Conservation (phyloP, 2,113 vertebrate species). For the Talpa occidentalis region DNA sequence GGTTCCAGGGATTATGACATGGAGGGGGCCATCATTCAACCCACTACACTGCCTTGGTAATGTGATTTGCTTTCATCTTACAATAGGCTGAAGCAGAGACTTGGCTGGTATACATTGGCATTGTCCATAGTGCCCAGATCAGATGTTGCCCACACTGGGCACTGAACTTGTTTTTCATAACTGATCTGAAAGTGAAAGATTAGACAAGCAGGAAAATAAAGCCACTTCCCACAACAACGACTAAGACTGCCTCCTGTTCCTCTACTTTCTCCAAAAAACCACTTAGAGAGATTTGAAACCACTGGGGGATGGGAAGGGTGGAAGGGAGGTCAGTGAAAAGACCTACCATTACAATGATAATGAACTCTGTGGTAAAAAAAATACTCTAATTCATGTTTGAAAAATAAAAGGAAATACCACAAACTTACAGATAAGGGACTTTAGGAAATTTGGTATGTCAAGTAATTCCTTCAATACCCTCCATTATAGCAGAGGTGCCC, state of each 20-base stretch:
- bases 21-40: background rate
- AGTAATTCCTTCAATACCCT: background rate
- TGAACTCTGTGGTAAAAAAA: background rate
- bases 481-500: background rate
- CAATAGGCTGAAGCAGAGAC: background rate
- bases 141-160: background rate
- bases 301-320: background rate
- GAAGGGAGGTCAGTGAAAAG: background rate
- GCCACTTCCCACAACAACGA: background rate
- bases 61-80: background rate
- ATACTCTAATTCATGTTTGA: background rate
- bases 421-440: background rate
- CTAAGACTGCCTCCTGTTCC: background rate
- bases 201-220: background rate
- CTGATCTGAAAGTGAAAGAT: background rate
- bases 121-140: background rate
- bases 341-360: background rate
- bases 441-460: background rate
- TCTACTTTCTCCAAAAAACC: background rate
- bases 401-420: background rate
- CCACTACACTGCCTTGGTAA: background rate
- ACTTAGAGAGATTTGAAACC: background rate
- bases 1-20: background rate
- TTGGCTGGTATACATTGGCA: background rate
- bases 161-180: background rate